A percentile compares a stretch with the other conserved stretches of the same genome.
Conservation (phyloP, 2,888 invertebrate genomes). For the Galerucella pusilla region DNA sequence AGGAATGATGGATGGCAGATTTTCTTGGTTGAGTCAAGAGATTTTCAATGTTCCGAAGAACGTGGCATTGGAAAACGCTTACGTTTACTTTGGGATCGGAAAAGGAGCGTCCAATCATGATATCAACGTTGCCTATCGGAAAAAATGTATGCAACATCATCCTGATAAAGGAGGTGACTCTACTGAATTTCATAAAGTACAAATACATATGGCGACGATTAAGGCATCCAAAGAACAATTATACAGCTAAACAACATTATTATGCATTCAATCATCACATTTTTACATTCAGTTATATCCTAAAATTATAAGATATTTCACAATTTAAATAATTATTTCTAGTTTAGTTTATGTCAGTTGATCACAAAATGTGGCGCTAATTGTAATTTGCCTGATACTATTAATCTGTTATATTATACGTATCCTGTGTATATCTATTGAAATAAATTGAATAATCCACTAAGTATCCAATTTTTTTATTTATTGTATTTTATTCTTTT, state of each 20-base stretch:
- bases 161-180: conserved; percentile 9
- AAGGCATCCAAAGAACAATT: conserved; percentile 6
- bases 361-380: too few relatives aligned
- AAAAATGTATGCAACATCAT: conserved; percentile 5
- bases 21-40: background rate
- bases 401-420: too few relatives aligned
- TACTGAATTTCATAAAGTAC: conserved; percentile 3
- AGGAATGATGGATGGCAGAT: background rate
- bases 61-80: conserved; percentile 9
- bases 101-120: background rate
- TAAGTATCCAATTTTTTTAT: too few relatives aligned
- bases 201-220: conserved; percentile 9
- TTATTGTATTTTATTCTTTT: too few relatives aligned
- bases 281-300: background rate
- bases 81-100: background rate
- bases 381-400: too few relatives aligned
- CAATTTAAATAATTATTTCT: too few relatives aligned
- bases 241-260: background rate
- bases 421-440: too few relatives aligned
- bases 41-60: conserved; percentile 2
- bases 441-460: too few relatives aligned
- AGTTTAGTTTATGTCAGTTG: too few relatives aligned
- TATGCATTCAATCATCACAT: background rate
- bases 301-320: too few relatives aligned
- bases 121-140: background rate